Percentiles rank a stretch among this genome's conserved stretches.
Conservation (phyloP, 2,113 vertebrate species). For the Micronycteris hirsuta region DNA sequence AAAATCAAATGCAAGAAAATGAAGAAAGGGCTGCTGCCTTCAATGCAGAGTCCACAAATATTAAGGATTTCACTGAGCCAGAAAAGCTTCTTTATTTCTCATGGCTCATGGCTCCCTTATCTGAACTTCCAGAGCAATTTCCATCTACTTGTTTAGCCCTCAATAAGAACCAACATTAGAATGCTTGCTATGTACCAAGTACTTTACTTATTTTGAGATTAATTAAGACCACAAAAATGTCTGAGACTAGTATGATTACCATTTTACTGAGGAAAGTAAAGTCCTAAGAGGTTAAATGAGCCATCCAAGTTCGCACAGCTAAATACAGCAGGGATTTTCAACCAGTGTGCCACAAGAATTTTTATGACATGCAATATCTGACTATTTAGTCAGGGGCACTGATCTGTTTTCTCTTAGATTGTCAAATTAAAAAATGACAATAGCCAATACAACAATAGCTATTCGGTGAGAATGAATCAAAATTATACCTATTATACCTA, state of each 20-base stretch:
- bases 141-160: background rate
- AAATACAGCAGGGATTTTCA: background rate
- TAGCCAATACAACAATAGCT: background rate
- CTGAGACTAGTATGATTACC: constrained; percentile 17
- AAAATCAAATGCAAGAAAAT: background rate
- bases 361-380: background rate
- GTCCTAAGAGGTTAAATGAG: background rate
- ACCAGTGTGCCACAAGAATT: background rate
- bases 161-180: constrained; percentile 25
- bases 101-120: constrained; percentile 10
- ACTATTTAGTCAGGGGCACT: background rate
- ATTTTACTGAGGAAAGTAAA: constrained; percentile 46
- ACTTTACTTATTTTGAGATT: constrained; percentile 25
- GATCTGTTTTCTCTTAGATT: background rate
- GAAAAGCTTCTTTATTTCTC: constrained; percentile 11
- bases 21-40: background rate
- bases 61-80: constrained; percentile 18
- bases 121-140: constrained; percentile 19
- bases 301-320: background rate
- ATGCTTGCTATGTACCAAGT: background rate
- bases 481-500: background rate
- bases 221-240: constrained; percentile 43
- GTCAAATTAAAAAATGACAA: background rate
- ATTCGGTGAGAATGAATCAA: background rate
- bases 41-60: background rate